Conservation (phyloP, 2,888 invertebrate species). For the Neoascia interrupta region DNA sequence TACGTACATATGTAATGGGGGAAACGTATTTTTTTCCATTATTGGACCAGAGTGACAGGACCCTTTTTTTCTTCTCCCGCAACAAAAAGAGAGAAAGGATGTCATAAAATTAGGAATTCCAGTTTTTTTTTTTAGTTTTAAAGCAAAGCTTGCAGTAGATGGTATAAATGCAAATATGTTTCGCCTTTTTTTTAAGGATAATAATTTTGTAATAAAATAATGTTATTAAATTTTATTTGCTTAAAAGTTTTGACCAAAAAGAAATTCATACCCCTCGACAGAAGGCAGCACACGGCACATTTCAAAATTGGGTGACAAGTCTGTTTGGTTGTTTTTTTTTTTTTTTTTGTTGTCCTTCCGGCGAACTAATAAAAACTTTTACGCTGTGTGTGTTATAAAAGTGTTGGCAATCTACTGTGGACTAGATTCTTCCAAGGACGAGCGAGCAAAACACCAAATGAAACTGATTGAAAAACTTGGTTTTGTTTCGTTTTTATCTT, state of each 20-base stretch:
- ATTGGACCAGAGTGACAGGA: constrained; percentile 41
- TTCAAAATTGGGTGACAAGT: constrained; percentile 22
- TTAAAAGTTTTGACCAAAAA: constrained; percentile 28
- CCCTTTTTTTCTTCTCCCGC: constrained; percentile 32
- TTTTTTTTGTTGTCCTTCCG: constrained; percentile 10
- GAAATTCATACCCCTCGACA: no score
- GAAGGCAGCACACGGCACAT: neutral
- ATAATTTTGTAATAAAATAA: constrained; percentile 48
- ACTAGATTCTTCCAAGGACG: neutral
- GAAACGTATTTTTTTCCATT: constrained; percentile 14
- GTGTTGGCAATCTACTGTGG: no score
- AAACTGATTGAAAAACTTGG: constrained; percentile 47
- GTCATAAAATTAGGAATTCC: constrained; percentile 58
- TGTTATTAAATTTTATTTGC: constrained; percentile 48
- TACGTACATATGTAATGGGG: no score
- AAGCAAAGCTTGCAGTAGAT: no score
- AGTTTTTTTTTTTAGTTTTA: neutral
- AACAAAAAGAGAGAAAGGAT: constrained; percentile 29
- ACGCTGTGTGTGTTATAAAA: no score
- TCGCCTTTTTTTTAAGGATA: constrained; percentile 26
- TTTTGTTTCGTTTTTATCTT: constrained; percentile 28
- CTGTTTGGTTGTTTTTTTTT: no score
- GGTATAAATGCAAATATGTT: constrained; percentile 54
- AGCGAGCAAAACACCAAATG: neutral
- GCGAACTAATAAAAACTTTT: constrained; percentile 28